These are phyloP conservation scores for Chrysolina oricalcia DNA, from an alignment of 2,888 invertebrate species.

Conservation along the genomic window DNA sequence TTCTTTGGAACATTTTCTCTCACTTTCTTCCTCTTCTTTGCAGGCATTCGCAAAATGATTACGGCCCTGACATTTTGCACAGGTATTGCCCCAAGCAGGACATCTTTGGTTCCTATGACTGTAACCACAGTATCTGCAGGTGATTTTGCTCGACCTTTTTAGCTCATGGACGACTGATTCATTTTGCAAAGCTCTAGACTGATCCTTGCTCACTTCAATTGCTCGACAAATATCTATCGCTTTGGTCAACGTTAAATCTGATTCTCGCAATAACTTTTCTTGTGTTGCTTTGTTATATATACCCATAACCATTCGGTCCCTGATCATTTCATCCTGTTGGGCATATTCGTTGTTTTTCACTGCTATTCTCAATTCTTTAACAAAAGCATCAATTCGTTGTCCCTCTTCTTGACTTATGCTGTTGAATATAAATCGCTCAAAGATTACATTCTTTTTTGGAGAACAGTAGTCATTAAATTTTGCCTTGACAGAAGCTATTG, in stretches of 20 bases:
- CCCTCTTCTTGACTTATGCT: conserved; percentile 56
- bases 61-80: neutral
- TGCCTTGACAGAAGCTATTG: neutral
- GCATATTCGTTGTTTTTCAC: conserved; percentile 57
- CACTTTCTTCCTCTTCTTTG: neutral
- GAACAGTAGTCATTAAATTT: conserved; percentile 38
- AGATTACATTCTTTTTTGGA: conserved; percentile 40
- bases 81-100: conserved; percentile 4
- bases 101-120: neutral
- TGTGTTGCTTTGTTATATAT: conserved; percentile 50
- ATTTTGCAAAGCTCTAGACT: conserved; percentile 49
- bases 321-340: conserved; percentile 55
- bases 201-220: conserved; percentile 49
- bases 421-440: conserved; percentile 42
- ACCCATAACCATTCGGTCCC: conserved; percentile 58
- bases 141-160: neutral
- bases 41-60: neutral
- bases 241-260: conserved; percentile 50
- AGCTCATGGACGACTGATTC: conserved; percentile 10
- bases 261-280: conserved; percentile 53
- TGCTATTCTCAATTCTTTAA: conserved; percentile 56
- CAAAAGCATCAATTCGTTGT: conserved; percentile 58
- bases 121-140: conserved; percentile 13
- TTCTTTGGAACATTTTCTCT: neutral
- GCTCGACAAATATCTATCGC: conserved; percentile 54